phyloP scores from a whole-genome alignment of 2,888 invertebrate species.

The Cosmia pyralina region DNA sequence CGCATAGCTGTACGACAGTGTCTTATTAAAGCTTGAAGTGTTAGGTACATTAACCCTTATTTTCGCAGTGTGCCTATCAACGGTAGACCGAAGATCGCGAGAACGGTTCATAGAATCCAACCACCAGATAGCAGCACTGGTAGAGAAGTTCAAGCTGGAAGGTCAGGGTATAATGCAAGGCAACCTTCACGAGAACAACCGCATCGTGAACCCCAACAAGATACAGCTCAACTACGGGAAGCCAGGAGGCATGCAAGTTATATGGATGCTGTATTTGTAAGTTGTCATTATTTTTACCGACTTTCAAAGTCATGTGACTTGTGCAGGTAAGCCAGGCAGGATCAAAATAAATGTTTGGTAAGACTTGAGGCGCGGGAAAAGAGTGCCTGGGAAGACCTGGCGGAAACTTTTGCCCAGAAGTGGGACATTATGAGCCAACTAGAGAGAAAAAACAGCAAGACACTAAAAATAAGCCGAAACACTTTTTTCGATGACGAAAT shows the following conservation, averaged over 20 bases:
- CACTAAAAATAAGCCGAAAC: neutral
- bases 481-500: no score
- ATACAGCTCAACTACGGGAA: conserved; percentile 94
- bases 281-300: conserved; percentile 56
- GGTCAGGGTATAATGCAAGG: conserved; percentile 94
- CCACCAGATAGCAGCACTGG: conserved; percentile 97
- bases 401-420: accelerated
- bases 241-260: conserved; percentile 92
- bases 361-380: neutral
- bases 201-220: conserved; percentile 92
- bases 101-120: conserved; percentile 98
- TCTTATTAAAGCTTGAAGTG: no score
- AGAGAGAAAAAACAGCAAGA: neutral
- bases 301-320: neutral
- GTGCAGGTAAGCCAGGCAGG: neutral
- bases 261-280: conserved; percentile 93
- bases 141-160: conserved; percentile 97
- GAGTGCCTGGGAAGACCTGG: neutral
- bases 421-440: neutral
- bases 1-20: no score
- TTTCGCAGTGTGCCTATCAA: conserved; percentile 89
- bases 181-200: conserved; percentile 89
- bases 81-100: conserved; percentile 93
- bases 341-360: neutral
- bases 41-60: no score